phyloP scores from a whole-genome alignment of 2,113 vertebrate genomes.

The Xerus inauris region DNA sequence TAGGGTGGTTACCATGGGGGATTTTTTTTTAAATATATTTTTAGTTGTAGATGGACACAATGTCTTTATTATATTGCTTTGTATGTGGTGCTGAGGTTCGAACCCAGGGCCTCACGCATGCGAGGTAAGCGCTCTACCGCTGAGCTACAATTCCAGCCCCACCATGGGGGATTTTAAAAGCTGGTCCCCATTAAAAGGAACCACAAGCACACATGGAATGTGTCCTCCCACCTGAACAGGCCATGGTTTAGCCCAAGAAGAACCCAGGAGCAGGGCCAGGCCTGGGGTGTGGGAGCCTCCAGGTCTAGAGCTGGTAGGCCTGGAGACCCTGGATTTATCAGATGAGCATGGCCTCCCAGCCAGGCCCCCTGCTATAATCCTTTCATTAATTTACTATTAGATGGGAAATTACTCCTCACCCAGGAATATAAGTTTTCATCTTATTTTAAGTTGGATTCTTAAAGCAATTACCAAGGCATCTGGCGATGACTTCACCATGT shows the following conservation, averaged over 20 bases:
- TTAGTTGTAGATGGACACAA: too few relatives aligned
- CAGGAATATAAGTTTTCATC: slow-evolving; percentile 82
- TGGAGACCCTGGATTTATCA: slow-evolving; percentile 41
- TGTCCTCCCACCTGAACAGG: neutral
- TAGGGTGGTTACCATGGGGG: too few relatives aligned
- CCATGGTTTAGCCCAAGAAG: neutral
- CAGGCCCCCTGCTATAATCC: slow-evolving; percentile 52
- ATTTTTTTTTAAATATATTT: too few relatives aligned
- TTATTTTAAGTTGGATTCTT: slow-evolving; percentile 82
- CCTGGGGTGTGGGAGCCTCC: neutral
- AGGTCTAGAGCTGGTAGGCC: neutral
- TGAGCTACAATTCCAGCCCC: too few relatives aligned
- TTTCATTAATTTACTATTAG: slow-evolving; percentile 74
- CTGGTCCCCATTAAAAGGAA: neutral
- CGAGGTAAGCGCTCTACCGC: too few relatives aligned
- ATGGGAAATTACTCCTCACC: slow-evolving; percentile 78
- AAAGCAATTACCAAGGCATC: slow-evolving; percentile 82
- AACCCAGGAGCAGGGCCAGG: neutral
- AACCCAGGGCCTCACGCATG: too few relatives aligned
- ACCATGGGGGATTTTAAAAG: neutral
- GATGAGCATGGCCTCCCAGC: slow-evolving; percentile 12
- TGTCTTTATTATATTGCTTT: too few relatives aligned
- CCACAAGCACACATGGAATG: neutral
- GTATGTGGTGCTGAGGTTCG: too few relatives aligned
- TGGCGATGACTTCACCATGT: slow-evolving; percentile 75